Conservation (phyloP, 1,140 invertebrate genomes). For the Bactericera cockerelli region DNA sequence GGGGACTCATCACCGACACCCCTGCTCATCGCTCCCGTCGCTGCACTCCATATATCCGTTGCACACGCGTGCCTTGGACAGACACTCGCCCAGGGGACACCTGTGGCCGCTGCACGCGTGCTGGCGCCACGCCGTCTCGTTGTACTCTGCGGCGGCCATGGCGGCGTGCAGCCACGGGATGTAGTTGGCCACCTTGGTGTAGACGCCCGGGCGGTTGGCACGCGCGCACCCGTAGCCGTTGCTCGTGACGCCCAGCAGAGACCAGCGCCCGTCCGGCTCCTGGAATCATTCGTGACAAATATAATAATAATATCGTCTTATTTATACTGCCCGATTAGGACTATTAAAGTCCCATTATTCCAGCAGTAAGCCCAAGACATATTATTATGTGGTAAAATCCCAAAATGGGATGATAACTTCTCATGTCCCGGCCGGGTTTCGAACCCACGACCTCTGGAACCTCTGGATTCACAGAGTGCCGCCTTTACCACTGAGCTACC, state of each 20-base stretch:
- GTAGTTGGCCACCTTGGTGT: slow-evolving; percentile 69
- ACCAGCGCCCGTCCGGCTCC: slow-evolving; percentile 40
- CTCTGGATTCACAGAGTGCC: too few relatives aligned
- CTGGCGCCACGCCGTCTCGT: neutral
- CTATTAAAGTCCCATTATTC: too few relatives aligned
- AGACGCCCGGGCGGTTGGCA: slow-evolving; percentile 68
- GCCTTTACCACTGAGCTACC: too few relatives aligned
- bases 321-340: too few relatives aligned
- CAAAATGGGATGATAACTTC: neutral
- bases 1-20: too few relatives aligned
- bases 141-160: slow-evolving; percentile 27
- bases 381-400: too few relatives aligned
- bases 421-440: too few relatives aligned
- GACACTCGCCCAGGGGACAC: slow-evolving; percentile 57
- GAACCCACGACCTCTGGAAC: too few relatives aligned
- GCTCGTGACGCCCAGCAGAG: slow-evolving; percentile 56
- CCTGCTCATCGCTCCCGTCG: slow-evolving; percentile 50
- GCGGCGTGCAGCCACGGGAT: slow-evolving; percentile 54
- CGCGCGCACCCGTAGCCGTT: slow-evolving; percentile 78
- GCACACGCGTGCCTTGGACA: slow-evolving; percentile 49
- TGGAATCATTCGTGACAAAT: slow-evolving; percentile 16
- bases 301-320: too few relatives aligned
- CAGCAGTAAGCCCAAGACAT: too few relatives aligned
- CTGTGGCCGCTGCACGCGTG: slow-evolving; percentile 45
- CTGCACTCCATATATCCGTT: slow-evolving; percentile 61